A percentile compares a stretch with the other conserved stretches of the same genome.
Conservation (phyloP, 1,140 invertebrate genomes). For the Papilio polytes region DNA sequence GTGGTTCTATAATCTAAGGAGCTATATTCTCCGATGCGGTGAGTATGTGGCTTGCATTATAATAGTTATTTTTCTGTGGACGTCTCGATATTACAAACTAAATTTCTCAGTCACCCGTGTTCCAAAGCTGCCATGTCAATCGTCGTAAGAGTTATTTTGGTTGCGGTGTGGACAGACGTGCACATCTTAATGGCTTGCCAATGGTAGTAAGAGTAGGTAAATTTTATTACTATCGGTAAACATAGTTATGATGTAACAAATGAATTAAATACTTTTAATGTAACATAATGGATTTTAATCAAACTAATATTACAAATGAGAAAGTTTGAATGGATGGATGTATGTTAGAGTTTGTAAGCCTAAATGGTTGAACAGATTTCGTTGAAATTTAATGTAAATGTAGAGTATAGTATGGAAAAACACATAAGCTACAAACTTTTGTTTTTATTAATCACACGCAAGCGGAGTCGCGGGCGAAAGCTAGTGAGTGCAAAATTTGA, state of each 20-base stretch:
- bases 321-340: no score
- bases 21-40: not conserved
- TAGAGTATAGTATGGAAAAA: no score
- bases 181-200: conserved; percentile 49
- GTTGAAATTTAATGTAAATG: no score
- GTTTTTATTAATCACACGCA: no score
- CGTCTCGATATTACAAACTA: not conserved
- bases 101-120: conserved; percentile 37
- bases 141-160: conserved; percentile 53
- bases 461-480: no score
- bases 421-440: no score
- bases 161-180: conserved; percentile 41
- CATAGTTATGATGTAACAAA: not conserved
- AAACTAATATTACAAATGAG: no score
- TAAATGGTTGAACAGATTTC: no score
- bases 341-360: no score
- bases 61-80: conserved; percentile 7
- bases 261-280: not conserved
- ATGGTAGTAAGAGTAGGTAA: conserved; percentile 49
- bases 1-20: not conserved
- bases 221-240: not conserved
- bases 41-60: not conserved
- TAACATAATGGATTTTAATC: no score
- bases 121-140: conserved; percentile 46
- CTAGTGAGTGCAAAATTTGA: no score